A percentile compares a stretch with the other conserved stretches of the same genome.
Conservation (phyloP, 2,888 invertebrate genomes). For the Achlya flavicornis region DNA sequence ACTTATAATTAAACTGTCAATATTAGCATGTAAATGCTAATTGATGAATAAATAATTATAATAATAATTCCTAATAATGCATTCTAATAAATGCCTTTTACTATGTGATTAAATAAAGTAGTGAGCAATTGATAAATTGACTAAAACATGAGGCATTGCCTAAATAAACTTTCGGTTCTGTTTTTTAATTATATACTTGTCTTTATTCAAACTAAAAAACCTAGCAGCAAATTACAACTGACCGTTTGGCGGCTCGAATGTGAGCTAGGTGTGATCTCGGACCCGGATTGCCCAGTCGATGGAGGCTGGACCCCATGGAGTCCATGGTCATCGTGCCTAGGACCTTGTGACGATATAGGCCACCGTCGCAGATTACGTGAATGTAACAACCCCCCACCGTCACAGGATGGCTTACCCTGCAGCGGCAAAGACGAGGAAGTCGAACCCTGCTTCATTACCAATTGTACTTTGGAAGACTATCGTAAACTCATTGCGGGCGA, state of each 20-base stretch:
- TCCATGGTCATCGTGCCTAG: constrained; percentile 72
- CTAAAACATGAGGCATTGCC: not conserved
- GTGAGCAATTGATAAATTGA: not conserved
- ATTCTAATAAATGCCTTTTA: no score
- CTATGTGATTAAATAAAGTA: no score
- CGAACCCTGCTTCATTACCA: constrained; percentile 66
- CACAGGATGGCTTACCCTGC: constrained; percentile 71
- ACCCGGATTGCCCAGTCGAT: constrained; percentile 72
- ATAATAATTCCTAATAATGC: no score
- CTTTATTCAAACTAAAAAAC: constrained; percentile 50
- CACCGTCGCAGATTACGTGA: constrained; percentile 62
- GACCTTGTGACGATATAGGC: constrained; percentile 75
- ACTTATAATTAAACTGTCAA: no score
- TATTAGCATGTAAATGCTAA: no score
- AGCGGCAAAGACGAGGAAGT: constrained; percentile 65
- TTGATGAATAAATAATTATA: no score
- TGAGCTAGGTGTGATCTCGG: constrained; percentile 65
- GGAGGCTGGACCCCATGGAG: constrained; percentile 80
- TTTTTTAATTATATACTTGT: constrained; percentile 5
- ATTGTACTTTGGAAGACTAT: constrained; percentile 72
- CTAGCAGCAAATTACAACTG: constrained; percentile 52
- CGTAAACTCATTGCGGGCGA: constrained; percentile 63
- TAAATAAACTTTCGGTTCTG: not conserved
- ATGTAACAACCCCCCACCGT: constrained; percentile 74
- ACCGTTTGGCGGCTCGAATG: constrained; percentile 74